Conservation (phyloP, 2,797 vertebrate species). For the Spondyliosoma cantharus region DNA sequence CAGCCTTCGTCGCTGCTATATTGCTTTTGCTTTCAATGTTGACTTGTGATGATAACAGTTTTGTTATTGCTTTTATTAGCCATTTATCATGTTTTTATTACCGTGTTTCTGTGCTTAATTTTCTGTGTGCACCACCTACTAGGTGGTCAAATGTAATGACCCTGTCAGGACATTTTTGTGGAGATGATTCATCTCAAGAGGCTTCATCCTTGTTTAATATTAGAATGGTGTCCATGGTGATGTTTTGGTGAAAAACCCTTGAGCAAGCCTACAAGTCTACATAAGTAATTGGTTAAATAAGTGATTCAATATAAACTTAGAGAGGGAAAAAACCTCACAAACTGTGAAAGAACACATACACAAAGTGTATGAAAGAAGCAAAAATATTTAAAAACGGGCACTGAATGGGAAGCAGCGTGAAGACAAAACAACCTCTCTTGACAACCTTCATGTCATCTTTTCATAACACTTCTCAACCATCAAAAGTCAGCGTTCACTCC, state of each 20-base stretch:
- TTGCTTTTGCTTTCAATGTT: no score
- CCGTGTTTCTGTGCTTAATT: background rate
- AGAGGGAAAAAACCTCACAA: background rate
- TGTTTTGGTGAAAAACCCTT: background rate
- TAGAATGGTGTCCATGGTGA: background rate
- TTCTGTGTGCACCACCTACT: background rate
- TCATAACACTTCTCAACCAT: background rate
- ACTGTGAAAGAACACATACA: no score
- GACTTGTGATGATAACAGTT: background rate
- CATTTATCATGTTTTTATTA: background rate
- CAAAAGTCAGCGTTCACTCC: background rate
- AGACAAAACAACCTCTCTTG: background rate
- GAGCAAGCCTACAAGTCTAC: background rate
- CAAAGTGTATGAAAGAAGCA: background rate
- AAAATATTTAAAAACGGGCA: background rate
- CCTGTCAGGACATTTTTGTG: background rate
- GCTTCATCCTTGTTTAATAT: background rate
- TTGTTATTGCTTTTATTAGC: no score
- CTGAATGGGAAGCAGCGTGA: conserved; percentile 5
- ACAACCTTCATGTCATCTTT: background rate
- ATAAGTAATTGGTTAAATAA: background rate
- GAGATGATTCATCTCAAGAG: background rate
- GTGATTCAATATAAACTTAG: background rate
- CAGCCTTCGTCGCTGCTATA: no score
- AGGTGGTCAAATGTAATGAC: background rate